These are phyloP conservation scores for Rhadinocentrus ornatus DNA, from an alignment of 2,797 vertebrate genomes.

Conservation along the genomic window DNA sequence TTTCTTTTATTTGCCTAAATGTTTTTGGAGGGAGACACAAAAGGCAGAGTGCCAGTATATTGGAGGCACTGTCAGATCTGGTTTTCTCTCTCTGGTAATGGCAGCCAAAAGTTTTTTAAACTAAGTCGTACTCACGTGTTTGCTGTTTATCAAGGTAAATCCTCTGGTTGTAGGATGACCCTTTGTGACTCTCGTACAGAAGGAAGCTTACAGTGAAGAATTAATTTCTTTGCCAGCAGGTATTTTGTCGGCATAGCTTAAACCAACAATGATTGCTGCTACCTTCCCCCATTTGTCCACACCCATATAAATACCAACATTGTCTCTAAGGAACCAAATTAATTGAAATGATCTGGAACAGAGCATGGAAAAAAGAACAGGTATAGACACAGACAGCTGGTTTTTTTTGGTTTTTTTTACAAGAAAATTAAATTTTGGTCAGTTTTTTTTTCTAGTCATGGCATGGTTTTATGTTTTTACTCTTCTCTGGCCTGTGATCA, in stretches of 20 bases:
- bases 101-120: constrained; percentile 32
- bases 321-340: constrained; percentile 79
- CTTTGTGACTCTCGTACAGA: constrained; percentile 43
- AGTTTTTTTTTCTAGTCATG: constrained; percentile 15
- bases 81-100: constrained; percentile 19
- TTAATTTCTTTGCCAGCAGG: constrained; percentile 51
- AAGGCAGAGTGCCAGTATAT: constrained; percentile 25
- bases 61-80: constrained; percentile 24
- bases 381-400: constrained; percentile 66
- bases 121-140: constrained; percentile 39
- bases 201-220: constrained; percentile 53
- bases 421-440: constrained; percentile 39
- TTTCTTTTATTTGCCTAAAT: constrained; percentile 35
- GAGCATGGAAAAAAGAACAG: constrained; percentile 56
- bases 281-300: constrained; percentile 52
- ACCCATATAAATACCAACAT: constrained; percentile 79
- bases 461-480: constrained; percentile 42
- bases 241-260: constrained; percentile 73
- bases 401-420: constrained; percentile 22
- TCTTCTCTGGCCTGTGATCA: constrained; percentile 46
- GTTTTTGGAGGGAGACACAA: constrained; percentile 16
- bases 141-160: constrained; percentile 61
- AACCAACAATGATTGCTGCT: constrained; percentile 71
- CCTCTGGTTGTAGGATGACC: constrained; percentile 60
- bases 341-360: constrained; percentile 73